phyloP scores from a whole-genome alignment of 2,797 vertebrate species.

The Thripadectes ignobilis region DNA sequence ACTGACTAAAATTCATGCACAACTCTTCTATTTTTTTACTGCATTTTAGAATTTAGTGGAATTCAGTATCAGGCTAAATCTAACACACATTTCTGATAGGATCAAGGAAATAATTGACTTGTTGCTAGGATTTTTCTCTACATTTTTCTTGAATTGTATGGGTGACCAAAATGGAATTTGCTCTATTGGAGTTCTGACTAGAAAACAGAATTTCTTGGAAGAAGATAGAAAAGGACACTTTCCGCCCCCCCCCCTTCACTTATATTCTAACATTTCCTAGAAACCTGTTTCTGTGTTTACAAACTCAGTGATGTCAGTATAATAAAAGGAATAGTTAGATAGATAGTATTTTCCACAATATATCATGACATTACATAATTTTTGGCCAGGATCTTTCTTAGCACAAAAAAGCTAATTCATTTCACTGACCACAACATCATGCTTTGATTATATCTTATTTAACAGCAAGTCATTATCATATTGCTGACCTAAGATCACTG shows the following conservation, averaged over 20 bases:
- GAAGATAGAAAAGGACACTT: neutral
- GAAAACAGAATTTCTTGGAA: neutral
- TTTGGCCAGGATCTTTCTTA: neutral
- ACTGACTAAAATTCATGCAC: neutral
- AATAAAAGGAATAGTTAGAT: neutral
- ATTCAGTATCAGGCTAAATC: neutral
- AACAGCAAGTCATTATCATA: neutral
- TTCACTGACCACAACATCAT: neutral
- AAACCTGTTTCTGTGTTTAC: neutral
- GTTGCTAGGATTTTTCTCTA: neutral
- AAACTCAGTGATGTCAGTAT: neutral
- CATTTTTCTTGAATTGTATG: neutral
- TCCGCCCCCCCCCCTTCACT: neutral
- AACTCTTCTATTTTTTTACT: neutral
- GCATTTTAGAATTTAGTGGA: neutral
- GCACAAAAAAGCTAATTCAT: neutral
- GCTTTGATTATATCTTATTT: neutral
- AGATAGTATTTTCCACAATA: neutral
- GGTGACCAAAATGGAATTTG: neutral
- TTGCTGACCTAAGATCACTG: neutral
- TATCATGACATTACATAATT: neutral
- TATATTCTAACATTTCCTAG: neutral
- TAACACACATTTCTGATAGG: neutral
- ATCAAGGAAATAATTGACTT: neutral
- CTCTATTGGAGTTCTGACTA: neutral